Evolutionary conservation across 2,888 invertebrate species (phyloP).

Genomic region (Ectemnius continuus): DNA sequence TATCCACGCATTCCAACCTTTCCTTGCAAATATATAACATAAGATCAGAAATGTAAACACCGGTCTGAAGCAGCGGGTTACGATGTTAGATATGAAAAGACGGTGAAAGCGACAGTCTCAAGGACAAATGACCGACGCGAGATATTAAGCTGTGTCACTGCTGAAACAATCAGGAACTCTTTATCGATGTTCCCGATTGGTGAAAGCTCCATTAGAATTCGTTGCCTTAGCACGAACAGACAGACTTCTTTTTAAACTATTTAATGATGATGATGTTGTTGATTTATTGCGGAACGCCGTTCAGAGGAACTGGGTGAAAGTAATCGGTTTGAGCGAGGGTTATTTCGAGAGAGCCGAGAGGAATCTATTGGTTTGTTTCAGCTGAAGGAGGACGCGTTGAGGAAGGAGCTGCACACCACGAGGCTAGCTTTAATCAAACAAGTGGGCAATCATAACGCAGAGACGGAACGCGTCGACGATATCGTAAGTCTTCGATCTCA

Average conservation of each 20-base stretch:
- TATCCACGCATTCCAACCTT: neutral
- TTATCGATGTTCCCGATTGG: too few species aligned
- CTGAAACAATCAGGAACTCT: too few species aligned
- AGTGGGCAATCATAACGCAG: conserved; percentile 83
- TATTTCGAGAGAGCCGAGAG: neutral
- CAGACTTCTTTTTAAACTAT: too few species aligned
- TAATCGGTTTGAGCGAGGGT: too few species aligned
- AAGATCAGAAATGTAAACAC: neutral
- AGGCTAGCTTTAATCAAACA: conserved; percentile 86
- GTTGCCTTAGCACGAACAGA: too few species aligned
- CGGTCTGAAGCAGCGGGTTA: conserved; percentile 64
- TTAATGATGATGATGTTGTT: too few species aligned
- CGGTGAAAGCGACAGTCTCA: conserved; percentile 73
- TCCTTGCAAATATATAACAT: neutral
- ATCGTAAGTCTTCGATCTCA: conserved; percentile 78
- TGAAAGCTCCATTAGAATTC: too few species aligned
- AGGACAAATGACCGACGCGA: conserved; percentile 87
- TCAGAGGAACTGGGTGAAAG: too few species aligned
- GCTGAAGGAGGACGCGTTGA: conserved; percentile 88
- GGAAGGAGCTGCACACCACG: conserved; percentile 88
- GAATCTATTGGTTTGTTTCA: conserved; percentile 71
- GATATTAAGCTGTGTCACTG: too few species aligned
- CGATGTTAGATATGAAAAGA: conserved; percentile 74
- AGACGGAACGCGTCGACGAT: conserved; percentile 80
- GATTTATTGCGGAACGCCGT: conserved; percentile 82